Evolutionary conservation across 2,797 vertebrate species (phyloP), one percentile per base, ranked within the genome.

Genomic region (Vireo griseus): DNA sequence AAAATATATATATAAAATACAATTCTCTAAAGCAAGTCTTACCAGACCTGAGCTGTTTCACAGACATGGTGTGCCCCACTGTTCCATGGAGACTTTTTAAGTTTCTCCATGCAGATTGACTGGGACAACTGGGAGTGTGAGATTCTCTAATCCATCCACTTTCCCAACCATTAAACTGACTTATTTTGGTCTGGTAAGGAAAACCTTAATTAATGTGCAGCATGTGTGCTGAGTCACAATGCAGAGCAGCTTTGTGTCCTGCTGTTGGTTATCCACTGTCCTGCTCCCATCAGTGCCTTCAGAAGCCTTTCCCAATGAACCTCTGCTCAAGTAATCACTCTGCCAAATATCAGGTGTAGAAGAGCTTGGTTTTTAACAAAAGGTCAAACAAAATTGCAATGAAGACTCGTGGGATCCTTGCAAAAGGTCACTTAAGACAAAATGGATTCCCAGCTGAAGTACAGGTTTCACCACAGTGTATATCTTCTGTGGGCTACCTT

Each of bases 381-480:
- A 96, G 94, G 91, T 93, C 94, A 93, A 83, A 91, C 74, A 94
- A 97, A 96, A 97, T 94, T 96, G 91, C 92, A 92, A 9, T 48
- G 58, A 80, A 88, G 94, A 45, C 95, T 72, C 89, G 24, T 9
- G 85, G 62, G 91, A 93, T 80, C 39, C 81, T 81, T 83, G 31
- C 31, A 72, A 97, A 97, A 97, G 94, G 94, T 96, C 91, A 78
- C 75, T 88, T 86, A 87, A 85, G 81, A 94, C 47, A 91, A 73
- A 95, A 67, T 6, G 9, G 65, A 68, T 92, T 93, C 94, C 88
- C 93, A 91, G 80, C 40, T 84, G 91, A 80, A 95, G 67, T 8
- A 72, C 25, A 83, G 51, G 81, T 75, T 93, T 93, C 50, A 74
- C 52, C 22, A 28, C 2, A 28, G 40, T 10, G 31, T 42, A 7